These are phyloP conservation scores for Gymnocheta viridis DNA, from an alignment of 2,888 invertebrate species.

Conservation along the genomic window DNA sequence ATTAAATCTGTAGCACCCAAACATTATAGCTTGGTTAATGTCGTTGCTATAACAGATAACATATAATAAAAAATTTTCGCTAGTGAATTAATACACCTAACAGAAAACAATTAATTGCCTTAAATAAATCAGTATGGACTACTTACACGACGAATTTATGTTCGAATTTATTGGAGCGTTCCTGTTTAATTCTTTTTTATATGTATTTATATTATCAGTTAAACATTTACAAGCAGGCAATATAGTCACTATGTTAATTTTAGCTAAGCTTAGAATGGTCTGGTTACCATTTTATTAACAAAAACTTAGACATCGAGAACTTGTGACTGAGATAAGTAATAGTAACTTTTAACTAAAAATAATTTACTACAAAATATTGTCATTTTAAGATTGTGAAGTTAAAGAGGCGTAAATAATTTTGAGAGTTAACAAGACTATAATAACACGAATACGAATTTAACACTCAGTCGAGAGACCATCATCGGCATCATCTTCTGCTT, in stretches of 20 bases:
- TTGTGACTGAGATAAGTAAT: not conserved
- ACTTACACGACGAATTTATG: not conserved
- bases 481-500: slow-evolving; percentile 77
- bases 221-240: slow-evolving; percentile 20
- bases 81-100: too few species aligned
- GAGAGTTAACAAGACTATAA: not conserved
- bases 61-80: too few species aligned
- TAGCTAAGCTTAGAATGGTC: not conserved
- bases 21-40: too few species aligned
- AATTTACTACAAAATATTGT: slow-evolving; percentile 44
- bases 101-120: too few species aligned
- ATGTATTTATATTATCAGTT: not conserved
- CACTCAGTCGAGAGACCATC: slow-evolving; percentile 71
- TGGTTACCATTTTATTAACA: too few species aligned
- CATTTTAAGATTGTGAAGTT: slow-evolving; percentile 19
- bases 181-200: slow-evolving; percentile 2
- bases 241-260: not conserved
- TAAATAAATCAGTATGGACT: too few species aligned
- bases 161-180: not conserved
- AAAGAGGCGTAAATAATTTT: not conserved
- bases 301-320: not conserved
- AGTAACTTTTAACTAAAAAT: slow-evolving; percentile 7
- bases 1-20: too few species aligned
- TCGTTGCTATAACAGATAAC: too few species aligned
- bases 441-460: not conserved